A percentile compares a stretch with the other conserved stretches of the same genome.
phyloP scores from a whole-genome alignment of 2,113 vertebrate species.

The Chaetura pelagica region DNA sequence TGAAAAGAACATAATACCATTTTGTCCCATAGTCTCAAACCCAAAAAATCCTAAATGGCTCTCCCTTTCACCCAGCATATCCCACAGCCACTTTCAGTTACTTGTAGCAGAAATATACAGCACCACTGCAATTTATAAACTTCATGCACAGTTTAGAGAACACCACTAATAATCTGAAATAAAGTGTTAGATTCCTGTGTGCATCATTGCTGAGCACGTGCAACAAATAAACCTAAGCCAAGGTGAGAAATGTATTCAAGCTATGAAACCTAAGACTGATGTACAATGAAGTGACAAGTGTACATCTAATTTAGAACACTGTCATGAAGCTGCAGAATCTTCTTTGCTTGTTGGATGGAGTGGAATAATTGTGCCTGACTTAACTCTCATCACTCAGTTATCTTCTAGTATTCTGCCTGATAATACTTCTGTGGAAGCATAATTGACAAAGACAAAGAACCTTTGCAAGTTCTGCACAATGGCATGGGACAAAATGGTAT shows the following conservation, averaged over 20 bases:
- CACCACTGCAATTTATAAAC: background rate
- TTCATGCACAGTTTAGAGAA: background rate
- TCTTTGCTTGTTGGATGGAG: conserved; percentile 20
- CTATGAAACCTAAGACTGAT: background rate
- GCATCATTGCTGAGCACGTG: background rate
- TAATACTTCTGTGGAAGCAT: background rate
- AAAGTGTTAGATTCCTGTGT: background rate
- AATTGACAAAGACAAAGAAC: conserved; percentile 4
- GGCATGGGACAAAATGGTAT: background rate
- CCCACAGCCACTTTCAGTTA: background rate
- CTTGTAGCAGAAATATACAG: background rate
- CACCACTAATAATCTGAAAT: background rate
- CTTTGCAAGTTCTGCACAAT: background rate
- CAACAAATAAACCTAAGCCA: background rate
- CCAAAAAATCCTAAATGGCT: background rate
- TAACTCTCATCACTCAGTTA: background rate
- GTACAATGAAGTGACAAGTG: conserved; percentile 32
- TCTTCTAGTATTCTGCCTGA: background rate
- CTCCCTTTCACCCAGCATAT: background rate
- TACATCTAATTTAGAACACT: conserved; percentile 10
- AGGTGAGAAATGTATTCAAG: conserved; percentile 5
- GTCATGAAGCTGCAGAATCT: conserved; percentile 16
- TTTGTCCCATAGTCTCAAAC: conserved; percentile 1
- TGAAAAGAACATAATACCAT: background rate
- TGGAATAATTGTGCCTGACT: conserved; percentile 31